phyloP scores from a whole-genome alignment of 1,140 invertebrate species.

The Gonioctena quinquepunctata region DNA sequence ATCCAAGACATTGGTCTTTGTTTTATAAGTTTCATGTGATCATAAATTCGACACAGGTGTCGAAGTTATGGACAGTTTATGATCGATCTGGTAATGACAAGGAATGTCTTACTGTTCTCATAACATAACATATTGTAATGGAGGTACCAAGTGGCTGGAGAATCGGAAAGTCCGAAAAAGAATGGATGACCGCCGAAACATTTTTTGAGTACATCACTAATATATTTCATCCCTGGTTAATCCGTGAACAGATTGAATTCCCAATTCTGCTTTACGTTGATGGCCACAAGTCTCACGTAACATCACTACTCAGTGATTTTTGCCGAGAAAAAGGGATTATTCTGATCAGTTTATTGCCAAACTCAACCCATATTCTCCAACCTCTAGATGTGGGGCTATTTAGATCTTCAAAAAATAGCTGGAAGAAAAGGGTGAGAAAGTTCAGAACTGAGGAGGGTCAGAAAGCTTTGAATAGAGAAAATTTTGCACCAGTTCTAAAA shows the following conservation, averaged over 20 bases:
- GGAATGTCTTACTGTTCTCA: too few species aligned
- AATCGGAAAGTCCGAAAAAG: too few species aligned
- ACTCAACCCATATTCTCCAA: conserved; percentile 55
- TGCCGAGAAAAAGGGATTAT: conserved; percentile 36
- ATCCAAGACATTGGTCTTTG: too few species aligned
- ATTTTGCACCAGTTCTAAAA: conserved; percentile 20
- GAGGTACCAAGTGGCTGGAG: too few species aligned
- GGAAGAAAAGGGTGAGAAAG: conserved; percentile 32
- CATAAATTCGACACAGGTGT: too few species aligned
- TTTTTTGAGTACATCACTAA: conserved; percentile 57
- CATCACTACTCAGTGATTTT: too few species aligned
- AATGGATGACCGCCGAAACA: conserved; percentile 54
- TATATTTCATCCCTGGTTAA: conserved; percentile 48
- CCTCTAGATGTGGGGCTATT: conserved; percentile 55
- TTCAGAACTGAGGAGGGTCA: neutral
- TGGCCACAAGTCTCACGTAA: too few species aligned
- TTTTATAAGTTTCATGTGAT: too few species aligned
- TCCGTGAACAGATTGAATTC: conserved; percentile 39
- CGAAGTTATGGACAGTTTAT: too few species aligned
- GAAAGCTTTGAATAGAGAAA: neutral
- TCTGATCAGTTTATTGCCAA: conserved; percentile 52
- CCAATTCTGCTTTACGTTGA: conserved; percentile 46
- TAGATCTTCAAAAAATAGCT: conserved; percentile 45
- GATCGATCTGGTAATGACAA: too few species aligned
- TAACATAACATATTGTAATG: too few species aligned